Evolutionary conservation across 2,113 vertebrate species (phyloP).

Genomic region (Epinephelus moara): DNA sequence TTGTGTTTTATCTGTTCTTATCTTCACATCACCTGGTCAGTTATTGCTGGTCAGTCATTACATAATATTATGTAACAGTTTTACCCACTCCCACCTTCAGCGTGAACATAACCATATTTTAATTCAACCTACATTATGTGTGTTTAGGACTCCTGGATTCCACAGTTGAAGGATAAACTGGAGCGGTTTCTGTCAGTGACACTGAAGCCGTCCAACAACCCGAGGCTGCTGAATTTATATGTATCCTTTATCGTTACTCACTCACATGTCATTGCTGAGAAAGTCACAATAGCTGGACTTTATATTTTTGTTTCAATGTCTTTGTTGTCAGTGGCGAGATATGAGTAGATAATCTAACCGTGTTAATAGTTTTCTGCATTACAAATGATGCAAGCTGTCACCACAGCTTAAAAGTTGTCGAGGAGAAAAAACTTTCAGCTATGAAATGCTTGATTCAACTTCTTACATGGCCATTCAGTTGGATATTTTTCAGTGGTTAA

Average conservation of each 20-base stretch:
- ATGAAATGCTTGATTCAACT: not conserved
- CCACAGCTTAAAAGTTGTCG: not conserved
- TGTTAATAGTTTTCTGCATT: not conserved
- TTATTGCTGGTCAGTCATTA: not conserved
- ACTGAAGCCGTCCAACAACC: constrained; percentile 87
- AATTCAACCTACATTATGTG: not conserved
- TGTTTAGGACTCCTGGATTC: constrained; percentile 92
- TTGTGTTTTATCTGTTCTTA: no score
- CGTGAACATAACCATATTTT: not conserved
- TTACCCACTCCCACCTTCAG: not conserved
- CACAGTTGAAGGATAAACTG: constrained; percentile 89
- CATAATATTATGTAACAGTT: not conserved
- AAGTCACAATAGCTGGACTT: not conserved
- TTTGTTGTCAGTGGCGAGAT: not conserved
- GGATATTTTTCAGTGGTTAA: constrained; percentile 16
- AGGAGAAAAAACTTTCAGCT: not conserved
- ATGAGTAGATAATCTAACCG: not conserved
- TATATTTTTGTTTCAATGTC: not conserved
- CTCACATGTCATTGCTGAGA: not conserved
- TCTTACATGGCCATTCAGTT: constrained; percentile 6
- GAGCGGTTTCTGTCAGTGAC: constrained; percentile 88
- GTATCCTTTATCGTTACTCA: constrained; percentile 89
- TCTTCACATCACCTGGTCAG: not conserved
- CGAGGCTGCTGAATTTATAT: constrained; percentile 90
- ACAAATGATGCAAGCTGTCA: not conserved